Evolutionary conservation across 2,797 vertebrate species (phyloP), one percentile per base, ranked within the genome.

Genomic region (Intellagama lesueurii): DNA sequence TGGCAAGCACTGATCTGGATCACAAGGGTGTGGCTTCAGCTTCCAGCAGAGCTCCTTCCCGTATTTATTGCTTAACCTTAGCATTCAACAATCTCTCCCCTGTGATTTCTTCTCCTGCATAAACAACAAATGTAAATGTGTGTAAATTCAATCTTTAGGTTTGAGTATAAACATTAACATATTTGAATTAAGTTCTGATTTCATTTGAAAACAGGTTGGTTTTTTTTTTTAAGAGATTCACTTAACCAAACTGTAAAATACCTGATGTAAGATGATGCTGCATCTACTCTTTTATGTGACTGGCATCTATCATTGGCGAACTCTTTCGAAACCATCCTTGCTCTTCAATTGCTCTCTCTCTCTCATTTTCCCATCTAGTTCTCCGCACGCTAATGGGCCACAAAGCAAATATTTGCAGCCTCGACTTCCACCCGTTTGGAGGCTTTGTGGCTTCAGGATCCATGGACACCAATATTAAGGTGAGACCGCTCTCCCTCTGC

Each of bases 391-490:
- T 99, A 89, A 97, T 97, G 89, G 99, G 98, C 91, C 99, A 99
- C 96, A 99, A 98, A 94, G 97, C 98, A 0, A 98, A 98, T 93
- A 97, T 99, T 93, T 98, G 98, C 96, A 98, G 99, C 93, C 97
- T 99, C 87, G 98, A 98, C 87, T 99, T 99, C 91, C 98, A 99
- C 91, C 99, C 99, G 0, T 98, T 97, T 14, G 98, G 98, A 83
- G 97, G 98, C 81, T 98, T 98, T 89, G 97, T 99, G 52, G 99
- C 98, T 22, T 99, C 99, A 0, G 98, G 99, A 32, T 99, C 99
- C 69, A 96, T 98, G 97, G 99, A 99, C 96, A 99, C 98, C 2
- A 98, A 98, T 92, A 98, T 99, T 92, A 99, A 99, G 98, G 99
- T 99, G 88, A 93, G 92, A 4, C 0, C 0, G 22, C 32, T 5